Evolutionary conservation across 2,113 vertebrate species (phyloP).

Genomic region (Gasterosteus nipponicus): DNA sequence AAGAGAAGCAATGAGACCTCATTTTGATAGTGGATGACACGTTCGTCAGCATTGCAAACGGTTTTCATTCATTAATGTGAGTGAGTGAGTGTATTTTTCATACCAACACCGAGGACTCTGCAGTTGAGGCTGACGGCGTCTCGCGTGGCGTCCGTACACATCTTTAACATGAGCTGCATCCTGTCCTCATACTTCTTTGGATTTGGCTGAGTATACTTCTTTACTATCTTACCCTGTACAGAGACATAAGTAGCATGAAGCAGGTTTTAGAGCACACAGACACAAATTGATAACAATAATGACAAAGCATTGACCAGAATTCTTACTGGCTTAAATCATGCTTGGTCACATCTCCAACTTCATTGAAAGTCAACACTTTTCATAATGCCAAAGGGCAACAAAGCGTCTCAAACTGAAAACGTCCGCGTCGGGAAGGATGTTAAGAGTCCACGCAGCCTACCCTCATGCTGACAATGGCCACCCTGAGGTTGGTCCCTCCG

Average conservation of each 20-base stretch:
- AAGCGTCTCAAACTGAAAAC: background rate
- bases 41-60: background rate
- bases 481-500: conserved; percentile 96
- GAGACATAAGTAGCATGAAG: background rate
- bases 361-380: background rate
- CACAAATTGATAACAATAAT: background rate
- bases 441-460: conserved; percentile 76
- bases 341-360: background rate
- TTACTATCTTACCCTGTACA: conserved; percentile 90
- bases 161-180: conserved; percentile 89
- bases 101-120: conserved; percentile 95
- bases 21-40: too few relatives aligned
- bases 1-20: background rate
- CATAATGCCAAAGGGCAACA: background rate
- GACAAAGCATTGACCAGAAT: background rate
- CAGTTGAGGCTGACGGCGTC: conserved; percentile 92
- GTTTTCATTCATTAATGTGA: background rate
- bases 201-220: conserved; percentile 91
- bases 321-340: background rate
- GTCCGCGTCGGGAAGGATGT: background rate
- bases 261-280: background rate
- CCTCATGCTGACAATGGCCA: conserved; percentile 94
- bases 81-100: conserved; percentile 14
- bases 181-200: conserved; percentile 93
- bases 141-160: conserved; percentile 88